A percentile compares a stretch with the other conserved stretches of the same genome.
Evolutionary conservation across 1,140 invertebrate genomes (phyloP).

Genomic region (Pygmarrhopalites habei): DNA sequence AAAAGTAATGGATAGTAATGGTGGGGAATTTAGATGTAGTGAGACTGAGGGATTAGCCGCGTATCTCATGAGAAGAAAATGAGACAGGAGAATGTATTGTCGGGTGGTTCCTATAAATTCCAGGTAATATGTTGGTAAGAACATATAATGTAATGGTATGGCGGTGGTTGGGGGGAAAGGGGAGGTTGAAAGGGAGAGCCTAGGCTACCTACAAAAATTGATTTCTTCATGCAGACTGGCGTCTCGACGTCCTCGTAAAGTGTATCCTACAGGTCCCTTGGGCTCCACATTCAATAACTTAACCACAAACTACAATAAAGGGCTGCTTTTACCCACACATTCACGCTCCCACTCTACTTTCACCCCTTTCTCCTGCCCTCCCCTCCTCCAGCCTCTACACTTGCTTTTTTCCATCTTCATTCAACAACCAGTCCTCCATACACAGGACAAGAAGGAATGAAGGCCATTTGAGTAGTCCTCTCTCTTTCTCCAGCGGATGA

Average conservation of each 20-base stretch:
- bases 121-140: not conserved
- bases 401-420: no score
- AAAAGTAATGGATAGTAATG: not conserved
- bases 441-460: no score
- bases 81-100: slow-evolving; percentile 2
- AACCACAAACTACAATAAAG: not conserved
- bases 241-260: slow-evolving; percentile 8
- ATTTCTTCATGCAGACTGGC: slow-evolving; percentile 3
- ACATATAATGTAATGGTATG: slow-evolving; percentile 1
- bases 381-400: no score
- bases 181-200: no score
- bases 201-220: slow-evolving; percentile 11
- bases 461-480: no score
- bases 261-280: slow-evolving; percentile 10
- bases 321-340: not conserved
- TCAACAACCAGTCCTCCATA: no score
- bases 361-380: no score
- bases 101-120: not conserved
- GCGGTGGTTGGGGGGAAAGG: not conserved
- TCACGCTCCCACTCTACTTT: no score
- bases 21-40: no score
- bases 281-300: slow-evolving; percentile 2
- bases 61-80: slow-evolving; percentile 2
- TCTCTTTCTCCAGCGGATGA: no score
- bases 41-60: not conserved